phyloP scores from a whole-genome alignment of 2,797 vertebrate species.

The Heterohyrax brucei region DNA sequence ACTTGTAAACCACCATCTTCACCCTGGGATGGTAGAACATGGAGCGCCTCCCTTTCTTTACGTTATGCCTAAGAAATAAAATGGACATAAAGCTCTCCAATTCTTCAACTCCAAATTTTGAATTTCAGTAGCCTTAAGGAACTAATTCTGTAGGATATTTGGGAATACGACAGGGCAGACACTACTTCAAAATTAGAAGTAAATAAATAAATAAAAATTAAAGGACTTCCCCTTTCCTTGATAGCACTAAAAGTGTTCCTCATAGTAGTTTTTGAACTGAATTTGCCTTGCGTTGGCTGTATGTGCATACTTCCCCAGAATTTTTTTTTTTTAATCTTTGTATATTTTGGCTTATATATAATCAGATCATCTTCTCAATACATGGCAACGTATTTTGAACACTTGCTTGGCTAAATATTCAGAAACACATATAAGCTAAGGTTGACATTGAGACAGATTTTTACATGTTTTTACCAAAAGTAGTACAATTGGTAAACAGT shows the following conservation, averaged over 20 bases:
- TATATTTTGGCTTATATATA: too few species aligned
- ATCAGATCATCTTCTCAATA: neutral
- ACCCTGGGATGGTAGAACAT: neutral
- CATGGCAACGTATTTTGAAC: neutral
- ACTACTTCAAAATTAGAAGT: neutral
- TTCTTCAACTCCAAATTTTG: neutral
- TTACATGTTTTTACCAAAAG: conserved; percentile 37
- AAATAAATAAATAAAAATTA: neutral
- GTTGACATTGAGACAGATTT: neutral
- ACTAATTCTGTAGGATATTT: neutral
- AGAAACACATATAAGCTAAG: neutral
- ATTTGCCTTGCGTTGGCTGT: neutral
- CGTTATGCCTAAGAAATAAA: conserved; percentile 7
- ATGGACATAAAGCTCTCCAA: neutral
- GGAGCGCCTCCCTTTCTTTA: neutral
- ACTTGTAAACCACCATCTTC: neutral
- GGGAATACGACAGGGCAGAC: neutral
- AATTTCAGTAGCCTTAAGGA: neutral
- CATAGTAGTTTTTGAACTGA: neutral
- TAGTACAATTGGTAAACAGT: neutral
- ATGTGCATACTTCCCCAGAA: neutral
- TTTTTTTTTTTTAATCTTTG: neutral
- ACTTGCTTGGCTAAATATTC: conserved; percentile 37
- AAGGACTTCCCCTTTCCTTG: neutral
- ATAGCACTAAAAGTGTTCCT: neutral